phyloP scores from a whole-genome alignment of 2,888 invertebrate genomes.

The Bombylius discolor region DNA sequence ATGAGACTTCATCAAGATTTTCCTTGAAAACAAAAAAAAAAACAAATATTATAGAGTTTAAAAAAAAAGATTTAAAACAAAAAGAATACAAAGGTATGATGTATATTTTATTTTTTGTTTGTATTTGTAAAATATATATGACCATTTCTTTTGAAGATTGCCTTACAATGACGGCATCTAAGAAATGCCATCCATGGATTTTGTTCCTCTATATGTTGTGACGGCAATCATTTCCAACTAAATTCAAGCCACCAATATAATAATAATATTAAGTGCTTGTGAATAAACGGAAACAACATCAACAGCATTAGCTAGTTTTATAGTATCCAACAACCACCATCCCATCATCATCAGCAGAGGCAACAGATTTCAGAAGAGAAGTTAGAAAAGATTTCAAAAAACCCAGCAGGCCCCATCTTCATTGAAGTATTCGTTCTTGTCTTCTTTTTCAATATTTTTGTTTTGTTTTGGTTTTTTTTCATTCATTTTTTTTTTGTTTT shows the following conservation, averaged over 20 bases:
- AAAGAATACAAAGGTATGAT: too few species aligned
- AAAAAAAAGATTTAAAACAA: too few species aligned
- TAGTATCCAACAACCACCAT: too few species aligned
- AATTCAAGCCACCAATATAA: background rate
- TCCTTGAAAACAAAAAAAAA: too few species aligned
- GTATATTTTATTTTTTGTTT: too few species aligned
- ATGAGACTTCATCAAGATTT: too few species aligned
- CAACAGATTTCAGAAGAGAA: too few species aligned
- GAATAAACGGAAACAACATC: background rate
- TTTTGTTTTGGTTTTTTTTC: too few species aligned
- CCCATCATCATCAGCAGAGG: too few species aligned
- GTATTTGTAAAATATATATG: background rate
- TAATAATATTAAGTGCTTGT: background rate
- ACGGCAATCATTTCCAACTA: background rate
- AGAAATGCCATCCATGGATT: conserved; percentile 5
- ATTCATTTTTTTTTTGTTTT: too few species aligned
- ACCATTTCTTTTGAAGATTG: background rate
- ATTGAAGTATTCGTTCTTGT: background rate
- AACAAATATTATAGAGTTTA: too few species aligned
- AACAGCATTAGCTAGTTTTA: too few species aligned
- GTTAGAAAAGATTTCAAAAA: background rate
- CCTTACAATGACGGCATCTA: background rate
- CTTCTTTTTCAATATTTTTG: background rate
- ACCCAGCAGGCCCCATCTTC: background rate
- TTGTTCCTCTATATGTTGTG: conserved; percentile 2